Conservation (phyloP, 2,113 vertebrate genomes). For the Cygnus buccinator region DNA sequence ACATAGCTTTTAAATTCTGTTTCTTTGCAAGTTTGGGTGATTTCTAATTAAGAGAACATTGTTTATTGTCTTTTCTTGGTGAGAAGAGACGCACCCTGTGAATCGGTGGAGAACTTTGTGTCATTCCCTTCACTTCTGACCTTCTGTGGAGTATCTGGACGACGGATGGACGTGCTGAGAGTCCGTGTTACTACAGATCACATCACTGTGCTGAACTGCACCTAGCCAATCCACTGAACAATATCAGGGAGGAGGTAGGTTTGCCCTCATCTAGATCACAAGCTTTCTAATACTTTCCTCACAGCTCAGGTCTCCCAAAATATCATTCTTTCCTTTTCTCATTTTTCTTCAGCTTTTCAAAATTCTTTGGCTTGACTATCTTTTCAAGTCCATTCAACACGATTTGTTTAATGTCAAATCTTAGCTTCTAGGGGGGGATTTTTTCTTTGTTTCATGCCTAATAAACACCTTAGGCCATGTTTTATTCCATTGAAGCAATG, state of each 20-base stretch:
- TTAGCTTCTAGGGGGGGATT: neutral
- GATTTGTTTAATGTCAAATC: neutral
- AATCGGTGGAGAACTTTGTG: fast-evolving
- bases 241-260: neutral
- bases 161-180: neutral
- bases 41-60: neutral
- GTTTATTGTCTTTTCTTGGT: neutral
- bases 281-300: neutral
- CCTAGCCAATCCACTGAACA: neutral
- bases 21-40: neutral
- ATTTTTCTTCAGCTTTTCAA: neutral
- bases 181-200: neutral
- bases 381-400: neutral
- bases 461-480: neutral
- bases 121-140: neutral
- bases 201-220: fast-evolving
- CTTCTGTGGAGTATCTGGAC: neutral
- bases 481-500: neutral
- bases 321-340: neutral
- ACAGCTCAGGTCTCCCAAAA: neutral
- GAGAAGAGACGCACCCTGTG: neutral
- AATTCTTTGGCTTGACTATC: neutral
- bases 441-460: neutral
- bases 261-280: neutral
- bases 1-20: neutral